A percentile compares a stretch with the other conserved stretches of the same genome.
phyloP scores from a whole-genome alignment of 1,140 invertebrate genomes.

The Heliconius himera region DNA sequence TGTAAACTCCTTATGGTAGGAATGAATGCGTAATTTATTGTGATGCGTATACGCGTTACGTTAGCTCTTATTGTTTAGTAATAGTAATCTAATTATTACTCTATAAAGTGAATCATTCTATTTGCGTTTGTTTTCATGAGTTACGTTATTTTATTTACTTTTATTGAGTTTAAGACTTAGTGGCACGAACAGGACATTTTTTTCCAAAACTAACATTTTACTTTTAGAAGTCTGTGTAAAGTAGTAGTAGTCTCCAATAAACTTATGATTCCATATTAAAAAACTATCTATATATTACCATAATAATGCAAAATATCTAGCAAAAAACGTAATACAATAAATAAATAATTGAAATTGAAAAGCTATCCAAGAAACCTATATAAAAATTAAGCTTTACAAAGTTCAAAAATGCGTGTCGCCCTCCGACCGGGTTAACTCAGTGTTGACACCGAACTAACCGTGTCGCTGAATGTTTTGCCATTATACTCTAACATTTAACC shows the following conservation, averaged over 20 bases:
- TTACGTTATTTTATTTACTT: not conserved
- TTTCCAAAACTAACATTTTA: not conserved
- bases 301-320: not conserved
- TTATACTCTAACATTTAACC: conserved; percentile 72
- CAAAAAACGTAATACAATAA: not conserved
- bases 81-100: not conserved
- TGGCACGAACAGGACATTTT: too few species aligned
- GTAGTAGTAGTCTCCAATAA: too few species aligned
- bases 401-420: conserved; percentile 43
- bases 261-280: too few species aligned
- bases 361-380: not conserved
- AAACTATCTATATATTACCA: not conserved
- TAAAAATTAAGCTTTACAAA: conserved; percentile 35
- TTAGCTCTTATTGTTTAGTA: not conserved
- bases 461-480: conserved; percentile 61
- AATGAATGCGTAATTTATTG: not conserved
- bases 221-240: too few species aligned
- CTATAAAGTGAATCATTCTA: not conserved
- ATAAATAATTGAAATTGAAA: conserved; percentile 16
- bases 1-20: not conserved
- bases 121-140: not conserved
- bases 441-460: conserved; percentile 64
- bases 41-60: not conserved
- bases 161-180: not conserved
- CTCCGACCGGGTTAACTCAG: conserved; percentile 53